phyloP scores from a whole-genome alignment of 2,113 vertebrate genomes.

The Phoenicopterus ruber region DNA sequence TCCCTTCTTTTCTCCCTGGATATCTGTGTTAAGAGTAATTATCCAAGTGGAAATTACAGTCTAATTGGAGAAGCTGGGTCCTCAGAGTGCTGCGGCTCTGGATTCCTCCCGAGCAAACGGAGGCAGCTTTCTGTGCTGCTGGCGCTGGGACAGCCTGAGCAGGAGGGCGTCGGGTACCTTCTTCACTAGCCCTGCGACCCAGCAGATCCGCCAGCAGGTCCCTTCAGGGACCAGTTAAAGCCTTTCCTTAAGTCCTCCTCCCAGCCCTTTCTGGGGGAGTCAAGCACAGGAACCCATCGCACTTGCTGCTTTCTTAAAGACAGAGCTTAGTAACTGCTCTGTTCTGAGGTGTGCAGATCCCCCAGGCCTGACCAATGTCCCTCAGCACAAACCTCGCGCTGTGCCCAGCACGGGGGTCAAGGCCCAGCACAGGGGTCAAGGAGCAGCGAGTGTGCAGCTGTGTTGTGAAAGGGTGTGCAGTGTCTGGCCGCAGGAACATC shows the following conservation, averaged over 20 bases:
- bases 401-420: rapidly evolving
- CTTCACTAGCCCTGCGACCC: not conserved
- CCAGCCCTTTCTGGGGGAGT: not conserved
- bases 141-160: not conserved
- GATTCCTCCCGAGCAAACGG: not conserved
- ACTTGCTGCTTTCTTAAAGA: too few species aligned
- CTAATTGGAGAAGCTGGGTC: not conserved
- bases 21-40: not conserved
- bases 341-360: not conserved
- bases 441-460: not conserved
- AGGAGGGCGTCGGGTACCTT: too few species aligned
- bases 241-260: not conserved
- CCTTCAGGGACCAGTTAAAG: not conserved
- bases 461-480: not conserved
- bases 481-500: not conserved
- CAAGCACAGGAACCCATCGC: not conserved
- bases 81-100: not conserved
- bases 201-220: not conserved
- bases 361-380: not conserved
- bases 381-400: not conserved
- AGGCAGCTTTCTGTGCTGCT: not conserved
- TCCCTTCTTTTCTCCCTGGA: not conserved
- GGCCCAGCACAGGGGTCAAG: rapidly evolving
- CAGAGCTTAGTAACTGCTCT: not conserved
- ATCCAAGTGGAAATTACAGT: not conserved